A percentile compares a stretch with the other conserved stretches of the same genome.
These are phyloP conservation scores for Euura saliciscinereae DNA, from an alignment of 1,140 invertebrate species.

Conservation along the genomic window DNA sequence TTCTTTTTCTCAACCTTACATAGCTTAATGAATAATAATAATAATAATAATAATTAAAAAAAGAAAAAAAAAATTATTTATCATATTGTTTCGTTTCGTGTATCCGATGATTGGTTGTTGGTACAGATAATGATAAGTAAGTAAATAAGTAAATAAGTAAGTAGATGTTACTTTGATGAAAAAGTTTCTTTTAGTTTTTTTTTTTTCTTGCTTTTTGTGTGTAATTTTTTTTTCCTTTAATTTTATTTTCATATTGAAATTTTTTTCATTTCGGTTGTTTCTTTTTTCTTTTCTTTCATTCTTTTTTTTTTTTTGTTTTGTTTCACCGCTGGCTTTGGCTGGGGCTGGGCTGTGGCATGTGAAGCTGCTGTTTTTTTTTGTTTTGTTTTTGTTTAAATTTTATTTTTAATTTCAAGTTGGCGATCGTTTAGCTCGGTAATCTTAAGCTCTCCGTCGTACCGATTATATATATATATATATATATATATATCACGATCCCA, in stretches of 20 bases:
- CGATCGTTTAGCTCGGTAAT: no score
- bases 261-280: background rate
- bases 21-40: slow-evolving; percentile 39
- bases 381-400: no score
- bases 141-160: slow-evolving; percentile 43
- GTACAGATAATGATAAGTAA: slow-evolving; percentile 47
- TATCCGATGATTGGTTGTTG: no score
- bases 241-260: slow-evolving; percentile 18
- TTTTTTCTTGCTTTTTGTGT: slow-evolving; percentile 46
- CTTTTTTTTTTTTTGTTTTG: slow-evolving; percentile 27
- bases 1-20: slow-evolving; percentile 45
- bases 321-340: slow-evolving; percentile 13
- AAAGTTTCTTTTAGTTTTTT: slow-evolving; percentile 21
- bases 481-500: slow-evolving; percentile 47
- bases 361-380: no score
- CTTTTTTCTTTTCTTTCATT: background rate
- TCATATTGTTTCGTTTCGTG: slow-evolving; percentile 22
- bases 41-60: background rate
- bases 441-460: slow-evolving; percentile 42
- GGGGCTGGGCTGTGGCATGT: background rate
- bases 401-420: no score
- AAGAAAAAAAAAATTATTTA: background rate
- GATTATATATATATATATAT: slow-evolving; percentile 50
- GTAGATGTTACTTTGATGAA: slow-evolving; percentile 43
- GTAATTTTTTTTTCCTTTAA: slow-evolving; percentile 28